Percentiles rank a stretch among this genome's conserved stretches.
Conservation (phyloP, 1,140 invertebrate genomes). For the Drosophila sturtevanti region DNA sequence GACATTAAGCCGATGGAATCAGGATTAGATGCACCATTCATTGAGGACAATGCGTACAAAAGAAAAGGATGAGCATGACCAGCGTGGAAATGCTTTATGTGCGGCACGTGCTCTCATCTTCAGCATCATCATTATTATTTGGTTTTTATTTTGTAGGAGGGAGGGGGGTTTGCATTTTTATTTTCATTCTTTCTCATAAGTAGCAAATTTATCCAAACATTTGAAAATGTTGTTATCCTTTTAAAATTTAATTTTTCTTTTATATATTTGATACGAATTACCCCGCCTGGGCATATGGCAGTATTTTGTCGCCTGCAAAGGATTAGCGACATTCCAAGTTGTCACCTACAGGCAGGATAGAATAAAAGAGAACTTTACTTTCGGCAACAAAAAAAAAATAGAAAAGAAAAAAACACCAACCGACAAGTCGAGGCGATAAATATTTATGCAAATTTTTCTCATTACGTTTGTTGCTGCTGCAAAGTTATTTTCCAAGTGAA, state of each 20-base stretch:
- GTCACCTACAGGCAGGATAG: constrained; percentile 32
- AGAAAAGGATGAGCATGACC: constrained; percentile 18
- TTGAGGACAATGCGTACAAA: constrained; percentile 44
- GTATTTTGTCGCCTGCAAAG: constrained; percentile 60
- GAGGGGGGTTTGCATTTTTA: constrained; percentile 22
- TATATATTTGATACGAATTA: constrained; percentile 38
- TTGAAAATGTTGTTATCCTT: constrained; percentile 77
- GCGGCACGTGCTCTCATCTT: constrained; percentile 60
- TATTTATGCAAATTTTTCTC: constrained; percentile 80
- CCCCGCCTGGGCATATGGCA: constrained; percentile 62
- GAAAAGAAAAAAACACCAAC: neutral
- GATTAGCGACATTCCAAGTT: constrained; percentile 50
- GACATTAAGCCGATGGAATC: constrained; percentile 75
- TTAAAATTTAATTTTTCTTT: constrained; percentile 63
- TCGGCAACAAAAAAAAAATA: constrained; percentile 57
- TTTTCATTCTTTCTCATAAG: constrained; percentile 59
- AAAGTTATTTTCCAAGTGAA: constrained; percentile 78
- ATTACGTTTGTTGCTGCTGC: constrained; percentile 60
- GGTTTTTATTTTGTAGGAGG: neutral
- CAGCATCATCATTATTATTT: constrained; percentile 36
- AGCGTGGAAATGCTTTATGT: constrained; percentile 45
- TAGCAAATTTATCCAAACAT: constrained; percentile 70
- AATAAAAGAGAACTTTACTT: constrained; percentile 47
- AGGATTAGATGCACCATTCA: constrained; percentile 72
- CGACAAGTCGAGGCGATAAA: constrained; percentile 41